Evolutionary conservation across 2,797 vertebrate genomes (phyloP).

Genomic region (Nannoperca obscura): DNA sequence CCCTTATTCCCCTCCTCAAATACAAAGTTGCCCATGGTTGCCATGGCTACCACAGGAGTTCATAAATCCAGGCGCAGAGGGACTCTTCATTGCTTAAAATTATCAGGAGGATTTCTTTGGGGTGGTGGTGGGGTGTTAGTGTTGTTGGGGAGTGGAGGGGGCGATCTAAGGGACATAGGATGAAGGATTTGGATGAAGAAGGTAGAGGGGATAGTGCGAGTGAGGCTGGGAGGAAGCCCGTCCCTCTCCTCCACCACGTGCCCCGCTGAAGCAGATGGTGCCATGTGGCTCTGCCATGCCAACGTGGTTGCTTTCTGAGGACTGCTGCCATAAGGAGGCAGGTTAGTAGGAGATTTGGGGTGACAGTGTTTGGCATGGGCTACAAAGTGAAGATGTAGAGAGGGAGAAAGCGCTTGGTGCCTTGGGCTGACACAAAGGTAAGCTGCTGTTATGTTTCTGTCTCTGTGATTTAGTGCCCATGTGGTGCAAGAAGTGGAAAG

Average conservation of each 20-base stretch:
- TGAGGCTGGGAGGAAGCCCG: constrained; percentile 46
- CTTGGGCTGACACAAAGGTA: constrained; percentile 76
- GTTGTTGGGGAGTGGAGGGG: neutral
- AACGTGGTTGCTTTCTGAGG: constrained; percentile 58
- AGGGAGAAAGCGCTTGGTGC: constrained; percentile 60
- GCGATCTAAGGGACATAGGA: constrained; percentile 35
- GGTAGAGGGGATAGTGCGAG: constrained; percentile 43
- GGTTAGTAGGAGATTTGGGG: constrained; percentile 80
- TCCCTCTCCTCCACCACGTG: constrained; percentile 60
- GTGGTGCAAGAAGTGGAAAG: constrained; percentile 60
- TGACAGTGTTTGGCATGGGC: constrained; percentile 79
- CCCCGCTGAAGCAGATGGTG: constrained; percentile 77
- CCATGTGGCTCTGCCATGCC: constrained; percentile 62
- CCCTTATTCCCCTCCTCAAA: constrained; percentile 53
- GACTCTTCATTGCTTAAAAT: constrained; percentile 74
- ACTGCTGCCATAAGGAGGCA: constrained; percentile 79
- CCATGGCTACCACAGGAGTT: constrained; percentile 73
- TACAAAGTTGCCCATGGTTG: constrained; percentile 78
- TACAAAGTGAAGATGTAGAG: constrained; percentile 79
- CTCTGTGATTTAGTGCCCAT: constrained; percentile 75
- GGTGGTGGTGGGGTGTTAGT: too few species aligned
- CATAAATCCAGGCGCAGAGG: constrained; percentile 70
- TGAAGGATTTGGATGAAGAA: constrained; percentile 65
- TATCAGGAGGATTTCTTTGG: constrained; percentile 60
- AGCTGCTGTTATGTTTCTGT: constrained; percentile 77